Evolutionary conservation across 2,113 vertebrate genomes (phyloP), one percentile per base, ranked within the genome.

Genomic region (Nicator chloris): DNA sequence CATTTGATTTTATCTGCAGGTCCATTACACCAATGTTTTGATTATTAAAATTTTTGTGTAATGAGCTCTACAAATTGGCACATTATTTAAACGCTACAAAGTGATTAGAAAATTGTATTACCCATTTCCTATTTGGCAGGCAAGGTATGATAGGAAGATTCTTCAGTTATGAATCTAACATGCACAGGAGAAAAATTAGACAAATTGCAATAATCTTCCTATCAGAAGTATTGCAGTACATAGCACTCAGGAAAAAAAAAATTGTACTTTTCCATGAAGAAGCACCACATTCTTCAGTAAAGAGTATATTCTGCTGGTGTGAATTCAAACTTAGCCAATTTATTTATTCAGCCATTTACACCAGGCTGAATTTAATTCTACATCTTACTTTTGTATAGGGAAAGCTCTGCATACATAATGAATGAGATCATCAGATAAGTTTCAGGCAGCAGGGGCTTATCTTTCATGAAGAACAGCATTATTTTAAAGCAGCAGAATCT

Each of bases 391-490:
- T 80, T 84, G 39, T 56, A 40, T 19, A 44, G 76, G 37, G 35
- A 30, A 68, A 79, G 63, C 63, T 94, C 80, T 70, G 72, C 77
- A 72, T 92, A 71, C 27, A 6, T 88, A 87, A 86, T 82, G 21
- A 96, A 72, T 47, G 20, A 91, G 77, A 86, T 96, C 57, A 90
- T 92, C 90, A 96, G 93, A 86, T 80, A 51, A 87, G 61, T 68
- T 97, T 94, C 82, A 94, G 90, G 93, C 96, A 95, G 81, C 35
- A 84, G 50, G 73, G 71, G 92, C 71, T 84, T 54, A 23, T 77
- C 96, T 96, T 93, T 97, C 94, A 95, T 97, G 56, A 92, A 89
- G 92, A 97, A 81, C 70, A 96, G 77, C 61, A 68, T 59, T 80
- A 80, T 83, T 85, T 61, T 83, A 56, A 84, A 96, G 88, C 88